Conservation (phyloP, 2,113 vertebrate genomes). For the Lagopus muta region DNA sequence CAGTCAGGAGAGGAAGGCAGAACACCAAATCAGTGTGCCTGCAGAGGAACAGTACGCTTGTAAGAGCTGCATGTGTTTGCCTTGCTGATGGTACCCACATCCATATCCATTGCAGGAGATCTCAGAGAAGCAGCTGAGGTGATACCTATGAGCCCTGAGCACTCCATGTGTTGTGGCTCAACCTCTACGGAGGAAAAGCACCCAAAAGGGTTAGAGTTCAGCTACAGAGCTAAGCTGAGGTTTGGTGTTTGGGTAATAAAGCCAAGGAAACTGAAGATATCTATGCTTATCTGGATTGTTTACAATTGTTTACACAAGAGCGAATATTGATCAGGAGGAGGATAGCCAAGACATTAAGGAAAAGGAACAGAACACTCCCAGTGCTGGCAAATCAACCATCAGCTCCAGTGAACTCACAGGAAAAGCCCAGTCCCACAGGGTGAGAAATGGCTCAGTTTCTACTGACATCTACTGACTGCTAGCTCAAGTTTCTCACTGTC, state of each 20-base stretch:
- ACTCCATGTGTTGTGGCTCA: not conserved
- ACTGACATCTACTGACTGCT: conserved; percentile 33
- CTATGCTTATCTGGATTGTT: not conserved
- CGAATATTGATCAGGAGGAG: not conserved
- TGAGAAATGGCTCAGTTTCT: conserved; percentile 10
- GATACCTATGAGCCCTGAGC: not conserved
- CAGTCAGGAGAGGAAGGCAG: not conserved
- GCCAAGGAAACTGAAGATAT: not conserved
- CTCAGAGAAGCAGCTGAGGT: not conserved
- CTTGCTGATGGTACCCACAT: not conserved
- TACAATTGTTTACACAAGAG: too few species aligned
- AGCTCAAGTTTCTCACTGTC: not conserved
- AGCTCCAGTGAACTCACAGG: not conserved
- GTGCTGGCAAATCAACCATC: not conserved
- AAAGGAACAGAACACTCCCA: not conserved
- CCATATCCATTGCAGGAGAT: not conserved
- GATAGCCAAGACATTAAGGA: not conserved
- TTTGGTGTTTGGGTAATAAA: not conserved
- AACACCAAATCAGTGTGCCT: not conserved
- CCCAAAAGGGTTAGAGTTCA: not conserved
- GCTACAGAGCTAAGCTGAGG: not conserved
- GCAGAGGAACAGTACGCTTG: not conserved
- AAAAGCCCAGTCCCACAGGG: not conserved
- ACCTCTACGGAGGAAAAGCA: not conserved
- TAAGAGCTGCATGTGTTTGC: not conserved